Evolutionary conservation across 2,888 invertebrate species (phyloP), one percentile per base, ranked within the genome.

Genomic region (Epirrhoe alternata): DNA sequence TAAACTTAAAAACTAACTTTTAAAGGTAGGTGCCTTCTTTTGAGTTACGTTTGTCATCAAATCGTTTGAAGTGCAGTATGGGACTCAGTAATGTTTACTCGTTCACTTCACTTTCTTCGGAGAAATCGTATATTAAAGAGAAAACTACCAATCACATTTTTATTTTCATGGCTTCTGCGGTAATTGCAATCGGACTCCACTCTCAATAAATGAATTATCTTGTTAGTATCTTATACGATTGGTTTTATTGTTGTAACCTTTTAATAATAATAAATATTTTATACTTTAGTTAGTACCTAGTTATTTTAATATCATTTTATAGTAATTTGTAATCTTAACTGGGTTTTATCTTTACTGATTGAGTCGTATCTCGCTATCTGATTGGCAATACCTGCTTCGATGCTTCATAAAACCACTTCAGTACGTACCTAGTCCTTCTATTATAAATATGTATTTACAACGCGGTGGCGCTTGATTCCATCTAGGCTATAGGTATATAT

Each of bases 41-140:
- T 47, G 47, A 42, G 12, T 12, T 16, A 47, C 6, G 47, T 47
- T 14, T 47, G 47, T 47, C 47, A 16, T 47, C 38, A 42, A 42
- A 42, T 42, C 16, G 12, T 47, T 47, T 14, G 47, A 47, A 47
- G 47, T 47, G 14, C 1, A 14, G 47, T 47, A 47, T 47, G 47
- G 47, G 47, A 47, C 38, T 42, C 38, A 14, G 47, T 47, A 16
- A 47, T 47, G 47, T 47, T 47, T 47, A 6, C 47, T 16, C 7
- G 53, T 38, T 33, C 52, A 42, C 51, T 49, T 64, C 64, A 68
- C 73, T 72, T 74, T 74, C 71, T 72, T 72, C 63, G 72, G 74
- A 73, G 77, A 77, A 78, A 75, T 74, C 35, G 54, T 47, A 38
- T 47, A 47, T 31, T 7, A 16, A 31, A 57, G 56, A 62, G 51